Percentiles rank a stretch among this genome's conserved stretches.
Evolutionary conservation across 2,888 invertebrate species (phyloP).

Genomic region (Cheilosia vernalis): DNA sequence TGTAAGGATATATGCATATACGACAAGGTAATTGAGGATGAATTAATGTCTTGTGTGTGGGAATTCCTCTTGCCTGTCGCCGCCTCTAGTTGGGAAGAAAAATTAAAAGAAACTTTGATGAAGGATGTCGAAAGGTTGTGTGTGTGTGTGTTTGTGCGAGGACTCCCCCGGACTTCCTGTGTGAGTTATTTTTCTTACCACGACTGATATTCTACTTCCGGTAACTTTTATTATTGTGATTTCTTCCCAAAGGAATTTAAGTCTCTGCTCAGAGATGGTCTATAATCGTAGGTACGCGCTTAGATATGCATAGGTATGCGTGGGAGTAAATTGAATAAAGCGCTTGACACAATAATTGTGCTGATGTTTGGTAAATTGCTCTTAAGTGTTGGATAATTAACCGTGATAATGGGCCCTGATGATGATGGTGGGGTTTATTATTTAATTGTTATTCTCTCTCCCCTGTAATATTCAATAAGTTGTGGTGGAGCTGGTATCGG

Average conservation of each 20-base stretch:
- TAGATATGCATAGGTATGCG: slow-evolving; percentile 29
- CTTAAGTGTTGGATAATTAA: slow-evolving; percentile 49
- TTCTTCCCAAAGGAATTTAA: slow-evolving; percentile 5
- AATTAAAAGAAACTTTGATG: slow-evolving; percentile 63
- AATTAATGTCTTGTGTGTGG: slow-evolving; percentile 45
- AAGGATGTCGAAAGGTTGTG: slow-evolving; percentile 48
- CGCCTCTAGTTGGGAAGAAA: slow-evolving; percentile 19
- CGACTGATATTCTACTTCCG: slow-evolving; percentile 47
- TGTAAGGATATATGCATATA: slow-evolving; percentile 13
- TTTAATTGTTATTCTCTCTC: no score
- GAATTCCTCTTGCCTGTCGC: slow-evolving; percentile 13
- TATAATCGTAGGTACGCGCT: neutral
- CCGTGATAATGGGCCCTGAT: slow-evolving; percentile 47
- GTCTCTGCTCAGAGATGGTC: neutral
- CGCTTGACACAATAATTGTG: neutral
- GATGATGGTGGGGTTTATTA: slow-evolving; percentile 5
- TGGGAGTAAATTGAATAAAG: slow-evolving; percentile 55
- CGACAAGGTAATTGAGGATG: slow-evolving; percentile 65
- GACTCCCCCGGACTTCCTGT: slow-evolving; percentile 30
- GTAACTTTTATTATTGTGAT: slow-evolving; percentile 31
- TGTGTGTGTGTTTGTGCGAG: neutral
- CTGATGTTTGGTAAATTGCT: slow-evolving; percentile 33
- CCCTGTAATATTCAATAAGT: no score
- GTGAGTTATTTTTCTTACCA: slow-evolving; percentile 29
- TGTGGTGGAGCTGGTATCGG: no score